Percentiles rank a stretch among this genome's conserved stretches.
Evolutionary conservation across 30 jellyfish, hydroid and myxozoan genomes (phyloP).

Genomic region (Clytia hemisphaerica): DNA sequence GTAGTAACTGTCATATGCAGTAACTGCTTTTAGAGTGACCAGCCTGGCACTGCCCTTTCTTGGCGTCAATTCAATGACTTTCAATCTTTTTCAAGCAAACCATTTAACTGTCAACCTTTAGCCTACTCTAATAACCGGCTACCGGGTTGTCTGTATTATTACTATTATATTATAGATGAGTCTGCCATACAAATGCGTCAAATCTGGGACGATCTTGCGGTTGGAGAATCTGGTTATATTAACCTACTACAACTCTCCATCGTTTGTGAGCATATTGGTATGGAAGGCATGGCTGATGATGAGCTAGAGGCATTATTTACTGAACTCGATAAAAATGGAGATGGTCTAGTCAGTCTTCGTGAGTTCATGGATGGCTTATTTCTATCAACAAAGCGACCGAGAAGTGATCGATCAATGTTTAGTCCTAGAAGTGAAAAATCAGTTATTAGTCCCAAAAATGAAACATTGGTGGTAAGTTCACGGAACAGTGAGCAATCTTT

Average conservation of each 20-base stretch:
- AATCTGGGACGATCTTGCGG: conserved; percentile 88
- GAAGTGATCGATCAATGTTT: no score
- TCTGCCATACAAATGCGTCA: conserved; percentile 48
- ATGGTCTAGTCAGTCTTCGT: conserved; percentile 81
- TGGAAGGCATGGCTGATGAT: conserved; percentile 73
- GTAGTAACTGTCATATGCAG: no score
- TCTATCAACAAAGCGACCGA: conserved; percentile 49
- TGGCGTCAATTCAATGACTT: no score
- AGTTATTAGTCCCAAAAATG: not conserved
- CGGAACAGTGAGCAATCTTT: no score
- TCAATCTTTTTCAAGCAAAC: no score
- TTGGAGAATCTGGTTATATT: conserved; percentile 84
- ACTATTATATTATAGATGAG: no score
- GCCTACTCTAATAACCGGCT: no score
- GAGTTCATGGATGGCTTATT: conserved; percentile 78
- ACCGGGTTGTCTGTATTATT: no score
- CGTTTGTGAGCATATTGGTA: conserved; percentile 92
- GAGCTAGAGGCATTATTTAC: conserved; percentile 76
- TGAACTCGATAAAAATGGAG: conserved; percentile 72
- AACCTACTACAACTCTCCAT: conserved; percentile 69
- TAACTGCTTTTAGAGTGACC: no score
- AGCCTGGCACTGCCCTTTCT: no score
- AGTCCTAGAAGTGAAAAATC: not conserved
- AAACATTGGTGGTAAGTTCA: not conserved
- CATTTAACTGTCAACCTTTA: no score